Conservation (phyloP, 2,113 vertebrate genomes). For the Muntiacus muntjak region DNA sequence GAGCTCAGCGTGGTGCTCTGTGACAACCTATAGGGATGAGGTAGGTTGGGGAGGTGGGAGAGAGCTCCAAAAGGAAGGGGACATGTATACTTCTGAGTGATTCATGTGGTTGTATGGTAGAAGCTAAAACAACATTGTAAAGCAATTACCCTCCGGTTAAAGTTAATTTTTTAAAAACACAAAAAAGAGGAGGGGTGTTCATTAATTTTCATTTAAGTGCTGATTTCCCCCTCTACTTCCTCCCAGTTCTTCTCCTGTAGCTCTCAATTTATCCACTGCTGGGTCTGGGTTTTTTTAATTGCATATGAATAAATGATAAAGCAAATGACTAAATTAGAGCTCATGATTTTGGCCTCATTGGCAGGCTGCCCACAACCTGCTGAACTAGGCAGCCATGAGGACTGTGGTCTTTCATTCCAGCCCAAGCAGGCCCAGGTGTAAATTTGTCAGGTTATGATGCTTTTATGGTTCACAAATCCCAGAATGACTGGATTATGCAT, state of each 20-base stretch:
- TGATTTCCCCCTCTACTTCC: neutral
- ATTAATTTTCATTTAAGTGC: neutral
- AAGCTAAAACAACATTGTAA: neutral
- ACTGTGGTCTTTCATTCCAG: fast-evolving
- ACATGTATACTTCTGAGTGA: neutral
- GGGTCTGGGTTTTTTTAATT: neutral
- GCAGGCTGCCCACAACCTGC: too few species aligned
- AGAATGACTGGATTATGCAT: neutral
- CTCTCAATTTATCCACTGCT: neutral
- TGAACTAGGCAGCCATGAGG: neutral
- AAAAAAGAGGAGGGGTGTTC: neutral
- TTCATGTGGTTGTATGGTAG: neutral
- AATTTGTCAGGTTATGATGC: neutral
- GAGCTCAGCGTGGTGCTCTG: neutral
- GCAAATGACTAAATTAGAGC: neutral
- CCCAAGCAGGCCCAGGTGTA: neutral
- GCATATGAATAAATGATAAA: neutral
- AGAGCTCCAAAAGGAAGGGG: neutral
- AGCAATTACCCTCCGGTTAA: neutral
- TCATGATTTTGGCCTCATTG: neutral
- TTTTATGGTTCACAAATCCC: neutral
- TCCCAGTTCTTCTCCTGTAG: neutral
- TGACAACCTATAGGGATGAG: neutral
- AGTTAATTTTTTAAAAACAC: neutral
- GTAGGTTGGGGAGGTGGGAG: neutral